phyloP scores from a whole-genome alignment of 2,888 invertebrate species.

The Lucinisca nassula region DNA sequence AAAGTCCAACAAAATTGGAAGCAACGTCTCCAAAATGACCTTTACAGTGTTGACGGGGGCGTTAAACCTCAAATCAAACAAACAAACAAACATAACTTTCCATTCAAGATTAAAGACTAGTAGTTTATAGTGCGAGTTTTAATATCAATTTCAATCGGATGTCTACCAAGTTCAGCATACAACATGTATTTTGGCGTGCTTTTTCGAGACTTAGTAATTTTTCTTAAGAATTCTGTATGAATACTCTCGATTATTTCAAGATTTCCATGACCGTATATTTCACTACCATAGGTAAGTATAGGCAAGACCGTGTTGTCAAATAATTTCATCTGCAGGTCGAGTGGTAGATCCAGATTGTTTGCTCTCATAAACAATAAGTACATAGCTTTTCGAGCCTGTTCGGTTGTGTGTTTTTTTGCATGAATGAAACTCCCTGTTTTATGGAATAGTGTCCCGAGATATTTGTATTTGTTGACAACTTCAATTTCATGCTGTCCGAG shows the following conservation, averaged over 20 bases:
- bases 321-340: constrained; percentile 19
- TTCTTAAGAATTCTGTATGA: constrained; percentile 6
- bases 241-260: background rate
- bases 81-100: too few relatives aligned
- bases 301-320: constrained; percentile 31
- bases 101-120: background rate
- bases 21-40: too few relatives aligned
- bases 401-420: background rate
- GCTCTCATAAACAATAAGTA: background rate
- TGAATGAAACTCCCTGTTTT: background rate
- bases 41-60: too few relatives aligned
- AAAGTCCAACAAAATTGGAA: too few relatives aligned
- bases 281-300: constrained; percentile 32
- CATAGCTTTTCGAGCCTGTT: constrained; percentile 14
- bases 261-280: too few relatives aligned
- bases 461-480: background rate
- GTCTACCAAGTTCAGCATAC: constrained; percentile 3
- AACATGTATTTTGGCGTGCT: constrained; percentile 20
- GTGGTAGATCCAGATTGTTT: constrained; percentile 1
- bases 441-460: background rate
- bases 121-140: constrained; percentile 4
- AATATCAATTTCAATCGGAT: background rate
- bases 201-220: background rate
- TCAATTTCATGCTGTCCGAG: background rate
- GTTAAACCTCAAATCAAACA: too few relatives aligned